phyloP scores from a whole-genome alignment of 1,140 invertebrate species.

The Polypedilum pembai region DNA sequence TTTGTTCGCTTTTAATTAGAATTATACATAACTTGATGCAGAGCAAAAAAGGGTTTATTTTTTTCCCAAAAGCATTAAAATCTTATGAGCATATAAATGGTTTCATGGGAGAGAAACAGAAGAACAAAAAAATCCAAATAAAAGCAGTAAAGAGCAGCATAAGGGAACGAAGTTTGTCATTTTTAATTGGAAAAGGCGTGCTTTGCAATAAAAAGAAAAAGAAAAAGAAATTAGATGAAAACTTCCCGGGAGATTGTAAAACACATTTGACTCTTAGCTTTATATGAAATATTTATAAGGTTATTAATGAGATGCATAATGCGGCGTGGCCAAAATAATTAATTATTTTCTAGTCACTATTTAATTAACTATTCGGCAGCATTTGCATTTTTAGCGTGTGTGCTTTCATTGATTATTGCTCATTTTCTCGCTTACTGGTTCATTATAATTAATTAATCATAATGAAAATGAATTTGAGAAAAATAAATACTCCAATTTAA shows the following conservation, averaged over 20 bases:
- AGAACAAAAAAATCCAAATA: too few relatives aligned
- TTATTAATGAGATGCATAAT: constrained; percentile 22
- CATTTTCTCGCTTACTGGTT: constrained; percentile 23
- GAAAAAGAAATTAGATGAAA: neutral
- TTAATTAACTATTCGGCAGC: neutral
- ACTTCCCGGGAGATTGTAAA: neutral
- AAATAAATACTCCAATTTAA: neutral
- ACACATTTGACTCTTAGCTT: neutral
- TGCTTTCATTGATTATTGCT: neutral
- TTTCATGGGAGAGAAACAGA: too few relatives aligned
- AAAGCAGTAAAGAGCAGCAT: too few relatives aligned
- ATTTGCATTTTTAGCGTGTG: neutral
- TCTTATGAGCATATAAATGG: too few relatives aligned
- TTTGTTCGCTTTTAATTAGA: too few relatives aligned
- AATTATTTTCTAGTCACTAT: constrained; percentile 22
- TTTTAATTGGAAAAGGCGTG: neutral
- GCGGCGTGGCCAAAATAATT: constrained; percentile 29
- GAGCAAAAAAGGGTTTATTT: too few relatives aligned
- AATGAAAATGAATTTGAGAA: neutral
- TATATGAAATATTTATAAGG: neutral
- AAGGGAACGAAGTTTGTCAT: too few relatives aligned
- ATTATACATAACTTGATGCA: too few relatives aligned
- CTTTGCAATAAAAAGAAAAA: neutral
- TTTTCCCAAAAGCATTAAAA: too few relatives aligned
- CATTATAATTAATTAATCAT: constrained; percentile 33